Base-by-base conservation (phyloP, 2,888 invertebrate genomes). In the Strigamia transsilvanica region DNA sequence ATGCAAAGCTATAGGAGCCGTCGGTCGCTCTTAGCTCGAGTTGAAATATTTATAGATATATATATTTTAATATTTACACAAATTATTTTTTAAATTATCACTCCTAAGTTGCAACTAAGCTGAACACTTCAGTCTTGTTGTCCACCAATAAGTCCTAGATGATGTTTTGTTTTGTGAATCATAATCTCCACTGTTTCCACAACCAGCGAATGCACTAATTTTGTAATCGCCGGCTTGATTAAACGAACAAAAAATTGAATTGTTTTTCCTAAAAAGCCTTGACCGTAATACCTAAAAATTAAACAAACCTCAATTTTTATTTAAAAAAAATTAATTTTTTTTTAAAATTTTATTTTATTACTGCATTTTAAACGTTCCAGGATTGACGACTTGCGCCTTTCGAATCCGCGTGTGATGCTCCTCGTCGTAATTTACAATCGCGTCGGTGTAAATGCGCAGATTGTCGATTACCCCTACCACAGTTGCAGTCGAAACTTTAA, bases 181-280 rank as follows among this genome's bases (percentile, higher is more conserved):
- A 51, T 18, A 6, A 51, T 51, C 12, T 51, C 51, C 7, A 51
- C 51, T 6, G 51, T 51, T 51, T 51, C 51, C 12, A 51, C 15
- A 51, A 51, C 51, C 18, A 51, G 12, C 15, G 15, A 51, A 4
- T 51, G 51, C 10, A 51, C 51, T 51, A 6, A 18, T 51, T 51
- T 51, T 10, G 51, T 51, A 18, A 51, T 13, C 6, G 12, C 6
- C 1, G 51, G 51, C 18, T 51, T 51, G 0, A 51, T 5, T 51
- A 51, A 51, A 18, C 18, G 15, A 10, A 51, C 51, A 51, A 51
- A 51, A 51, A 51, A 51, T 12, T 18, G n/a, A 51, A 51, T 15
- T 51, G 51, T 51, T 51, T 51, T 51, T 15, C 51, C 51, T 51
- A 51, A 51, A 18, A 51, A 51, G 6, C 51, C 51, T 51, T 51